These are phyloP conservation scores for Coelopa pilipes DNA, from an alignment of 2,888 invertebrate genomes.

Conservation along the genomic window DNA sequence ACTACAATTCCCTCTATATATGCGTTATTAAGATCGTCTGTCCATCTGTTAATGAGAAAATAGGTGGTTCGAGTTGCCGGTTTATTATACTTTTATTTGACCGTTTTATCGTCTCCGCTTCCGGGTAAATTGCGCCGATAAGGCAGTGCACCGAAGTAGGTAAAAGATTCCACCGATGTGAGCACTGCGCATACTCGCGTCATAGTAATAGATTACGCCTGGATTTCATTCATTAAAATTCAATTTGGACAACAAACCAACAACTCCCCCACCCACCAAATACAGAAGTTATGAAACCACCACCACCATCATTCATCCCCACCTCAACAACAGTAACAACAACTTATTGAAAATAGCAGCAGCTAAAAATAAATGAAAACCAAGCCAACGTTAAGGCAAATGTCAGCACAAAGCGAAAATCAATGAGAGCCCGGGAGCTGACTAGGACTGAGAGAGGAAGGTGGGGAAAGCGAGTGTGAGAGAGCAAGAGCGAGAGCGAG, in stretches of 20 bases:
- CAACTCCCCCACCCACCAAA: too few relatives aligned
- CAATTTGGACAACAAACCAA: conserved; percentile 8
- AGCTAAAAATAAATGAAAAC: background rate
- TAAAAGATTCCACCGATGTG: background rate
- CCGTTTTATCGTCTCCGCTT: too few relatives aligned
- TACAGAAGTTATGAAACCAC: conserved; percentile 3
- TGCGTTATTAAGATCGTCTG: background rate
- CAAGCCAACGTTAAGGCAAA: conserved; percentile 20
- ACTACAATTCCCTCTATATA: too few relatives aligned
- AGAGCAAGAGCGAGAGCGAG: conserved; percentile 14
- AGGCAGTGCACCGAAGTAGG: conserved; percentile 2
- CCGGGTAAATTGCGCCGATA: background rate
- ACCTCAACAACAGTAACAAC: background rate
- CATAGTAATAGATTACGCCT: conserved; percentile 10
- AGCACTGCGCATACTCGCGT: too few relatives aligned
- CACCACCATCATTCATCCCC: background rate
- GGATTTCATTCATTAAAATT: conserved; percentile 37
- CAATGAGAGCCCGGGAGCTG: conserved; percentile 8
- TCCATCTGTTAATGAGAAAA: background rate
- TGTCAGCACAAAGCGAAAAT: conserved; percentile 27
- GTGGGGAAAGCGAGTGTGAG: background rate
- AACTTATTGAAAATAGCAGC: background rate
- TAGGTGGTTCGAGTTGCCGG: too few relatives aligned
- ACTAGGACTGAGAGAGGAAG: background rate
- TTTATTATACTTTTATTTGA: too few relatives aligned